phyloP scores from a whole-genome alignment of 2,888 invertebrate genomes.

The Teleogryllus oceanicus region DNA sequence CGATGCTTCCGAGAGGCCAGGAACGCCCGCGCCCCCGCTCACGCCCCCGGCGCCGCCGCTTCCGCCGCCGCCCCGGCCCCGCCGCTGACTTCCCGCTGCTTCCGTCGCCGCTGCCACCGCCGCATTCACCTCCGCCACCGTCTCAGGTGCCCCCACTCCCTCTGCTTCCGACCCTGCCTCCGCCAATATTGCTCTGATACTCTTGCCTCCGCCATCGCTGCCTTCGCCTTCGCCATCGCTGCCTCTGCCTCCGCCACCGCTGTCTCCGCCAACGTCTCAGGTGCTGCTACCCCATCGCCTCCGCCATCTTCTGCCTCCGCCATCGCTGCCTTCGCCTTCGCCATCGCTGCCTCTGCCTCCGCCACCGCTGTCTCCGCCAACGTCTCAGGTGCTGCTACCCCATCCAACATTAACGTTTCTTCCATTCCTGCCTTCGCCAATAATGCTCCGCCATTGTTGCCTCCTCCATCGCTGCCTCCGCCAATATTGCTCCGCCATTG shows the following conservation, averaged over 20 bases:
- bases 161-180: neutral
- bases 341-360: neutral
- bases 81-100: too few species aligned
- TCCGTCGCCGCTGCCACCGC: neutral
- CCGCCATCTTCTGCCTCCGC: too few species aligned
- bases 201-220: too few species aligned
- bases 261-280: too few species aligned
- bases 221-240: neutral
- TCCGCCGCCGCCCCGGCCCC: neutral
- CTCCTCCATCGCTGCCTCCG: too few species aligned
- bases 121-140: neutral
- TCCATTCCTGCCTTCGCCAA: fast-evolving
- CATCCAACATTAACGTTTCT: too few species aligned
- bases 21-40: neutral
- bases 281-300: neutral
- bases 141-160: neutral
- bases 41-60: neutral
- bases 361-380: neutral
- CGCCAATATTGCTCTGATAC: neutral
- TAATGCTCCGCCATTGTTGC: too few species aligned
- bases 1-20: neutral
- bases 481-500: too few species aligned
- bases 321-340: neutral
- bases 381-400: too few species aligned
- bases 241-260: neutral